phyloP scores from a whole-genome alignment of 64 coral and sea anemone species.

The Montipora efflorescens region DNA sequence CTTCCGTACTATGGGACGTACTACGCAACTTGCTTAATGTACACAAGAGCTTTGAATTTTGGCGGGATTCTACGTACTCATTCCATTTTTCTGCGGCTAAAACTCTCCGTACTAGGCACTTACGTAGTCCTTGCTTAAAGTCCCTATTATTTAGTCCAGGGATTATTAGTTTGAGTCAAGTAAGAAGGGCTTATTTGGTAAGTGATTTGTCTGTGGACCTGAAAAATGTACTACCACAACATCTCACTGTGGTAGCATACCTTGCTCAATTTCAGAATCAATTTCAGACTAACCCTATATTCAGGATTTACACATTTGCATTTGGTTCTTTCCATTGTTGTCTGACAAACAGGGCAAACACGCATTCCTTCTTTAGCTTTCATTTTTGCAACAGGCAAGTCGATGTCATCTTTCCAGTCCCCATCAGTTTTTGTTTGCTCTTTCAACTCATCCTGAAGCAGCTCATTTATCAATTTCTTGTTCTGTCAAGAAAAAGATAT shows the following conservation, averaged over 20 bases:
- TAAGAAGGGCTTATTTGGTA: background rate
- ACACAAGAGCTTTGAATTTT: no score
- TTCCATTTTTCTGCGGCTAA: no score
- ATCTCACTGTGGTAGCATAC: background rate
- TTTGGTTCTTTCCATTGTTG: constrained; percentile 51
- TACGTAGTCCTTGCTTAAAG: no score
- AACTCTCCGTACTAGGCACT: no score
- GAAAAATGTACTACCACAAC: background rate
- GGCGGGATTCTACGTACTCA: no score
- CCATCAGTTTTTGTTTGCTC: no score
- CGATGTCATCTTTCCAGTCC: no score
- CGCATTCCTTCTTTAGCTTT: constrained; percentile 34
- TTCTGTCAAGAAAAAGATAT: background rate
- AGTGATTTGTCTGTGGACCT: background rate
- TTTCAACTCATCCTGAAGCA: background rate
- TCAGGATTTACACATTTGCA: constrained; percentile 61
- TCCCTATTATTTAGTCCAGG: background rate
- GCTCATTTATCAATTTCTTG: background rate
- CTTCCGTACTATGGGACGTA: no score
- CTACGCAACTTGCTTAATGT: no score
- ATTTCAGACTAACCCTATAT: constrained; percentile 52
- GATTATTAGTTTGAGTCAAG: background rate
- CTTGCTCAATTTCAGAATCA: constrained; percentile 21
- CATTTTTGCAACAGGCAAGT: background rate
- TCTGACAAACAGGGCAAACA: constrained; percentile 53